Conservation (phyloP, 2,113 vertebrate genomes). For the Pogona vitticeps region DNA sequence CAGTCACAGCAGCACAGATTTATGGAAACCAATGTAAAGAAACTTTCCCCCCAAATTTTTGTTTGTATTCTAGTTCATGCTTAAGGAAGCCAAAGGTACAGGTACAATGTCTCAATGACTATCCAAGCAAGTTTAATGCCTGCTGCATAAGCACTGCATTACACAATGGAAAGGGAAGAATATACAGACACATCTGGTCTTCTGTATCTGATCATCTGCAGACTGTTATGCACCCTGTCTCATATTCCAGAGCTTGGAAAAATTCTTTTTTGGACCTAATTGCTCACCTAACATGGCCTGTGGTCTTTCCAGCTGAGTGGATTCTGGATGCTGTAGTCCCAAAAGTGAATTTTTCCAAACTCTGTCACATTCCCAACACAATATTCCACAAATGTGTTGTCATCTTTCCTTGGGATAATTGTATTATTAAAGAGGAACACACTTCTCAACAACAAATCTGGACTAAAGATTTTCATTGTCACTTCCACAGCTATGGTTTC, state of each 20-base stretch:
- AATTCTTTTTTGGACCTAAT: too few relatives aligned
- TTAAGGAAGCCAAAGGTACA: not conserved
- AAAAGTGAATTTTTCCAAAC: not conserved
- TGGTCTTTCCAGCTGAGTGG: too few relatives aligned
- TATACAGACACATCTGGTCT: not conserved
- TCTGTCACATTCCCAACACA: too few relatives aligned
- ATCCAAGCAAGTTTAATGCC: not conserved
- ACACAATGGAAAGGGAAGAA: not conserved
- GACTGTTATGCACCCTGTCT: not conserved
- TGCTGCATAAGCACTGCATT: not conserved
- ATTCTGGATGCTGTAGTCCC: too few relatives aligned
- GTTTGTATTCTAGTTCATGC: not conserved
- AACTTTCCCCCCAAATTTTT: too few relatives aligned
- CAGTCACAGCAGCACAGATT: not conserved
- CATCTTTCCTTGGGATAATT: not conserved
- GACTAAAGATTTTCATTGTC: not conserved
- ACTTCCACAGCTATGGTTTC: not conserved
- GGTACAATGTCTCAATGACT: not conserved
- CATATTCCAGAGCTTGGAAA: too few relatives aligned
- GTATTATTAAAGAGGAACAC: not conserved
- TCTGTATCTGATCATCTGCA: not conserved
- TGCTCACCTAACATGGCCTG: too few relatives aligned
- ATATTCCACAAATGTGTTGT: too few relatives aligned
- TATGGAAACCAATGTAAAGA: not conserved
- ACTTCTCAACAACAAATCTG: not conserved